Evolutionary conservation across 2,888 invertebrate species (phyloP).

Genomic region (Chloroclystis v-ata): DNA sequence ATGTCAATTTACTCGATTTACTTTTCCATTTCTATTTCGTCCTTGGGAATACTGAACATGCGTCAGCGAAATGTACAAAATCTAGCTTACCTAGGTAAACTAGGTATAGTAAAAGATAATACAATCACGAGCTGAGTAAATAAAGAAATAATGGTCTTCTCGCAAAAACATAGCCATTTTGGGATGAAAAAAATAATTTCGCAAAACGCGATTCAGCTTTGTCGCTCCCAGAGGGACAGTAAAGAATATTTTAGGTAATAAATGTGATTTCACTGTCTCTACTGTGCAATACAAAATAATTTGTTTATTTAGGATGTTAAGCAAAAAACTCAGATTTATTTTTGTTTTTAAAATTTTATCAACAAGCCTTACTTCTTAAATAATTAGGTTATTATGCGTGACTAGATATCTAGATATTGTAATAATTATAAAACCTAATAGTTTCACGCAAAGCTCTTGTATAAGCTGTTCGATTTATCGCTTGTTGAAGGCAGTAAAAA

Average conservation of each 20-base stretch:
- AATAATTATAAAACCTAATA: too few species aligned
- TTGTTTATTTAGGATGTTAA: not conserved
- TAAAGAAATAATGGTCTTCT: not conserved
- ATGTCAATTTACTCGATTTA: too few species aligned
- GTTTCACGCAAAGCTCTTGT: not conserved
- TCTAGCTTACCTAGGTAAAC: too few species aligned
- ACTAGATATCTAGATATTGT: too few species aligned
- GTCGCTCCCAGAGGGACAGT: slow-evolving; percentile 16
- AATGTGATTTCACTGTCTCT: slow-evolving; percentile 15
- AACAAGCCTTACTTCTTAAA: too few species aligned
- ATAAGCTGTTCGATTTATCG: not conserved
- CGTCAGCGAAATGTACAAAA: not conserved
- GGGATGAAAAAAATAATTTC: slow-evolving; percentile 16
- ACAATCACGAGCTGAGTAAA: not conserved
- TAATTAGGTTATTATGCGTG: too few species aligned
- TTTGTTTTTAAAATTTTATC: not conserved
- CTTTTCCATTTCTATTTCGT: too few species aligned
- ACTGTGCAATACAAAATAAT: slow-evolving; percentile 5
- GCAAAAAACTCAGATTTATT: not conserved
- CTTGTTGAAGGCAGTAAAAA: not conserved
- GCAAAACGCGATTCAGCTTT: slow-evolving; percentile 11
- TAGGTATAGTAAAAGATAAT: not conserved
- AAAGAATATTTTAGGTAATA: slow-evolving; percentile 15
- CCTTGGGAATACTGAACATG: too few species aligned
- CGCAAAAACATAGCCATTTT: slow-evolving; percentile 6